A percentile compares a stretch with the other conserved stretches of the same genome.
Conservation (phyloP, 2,113 vertebrate genomes). For the Gallinago undulata region DNA sequence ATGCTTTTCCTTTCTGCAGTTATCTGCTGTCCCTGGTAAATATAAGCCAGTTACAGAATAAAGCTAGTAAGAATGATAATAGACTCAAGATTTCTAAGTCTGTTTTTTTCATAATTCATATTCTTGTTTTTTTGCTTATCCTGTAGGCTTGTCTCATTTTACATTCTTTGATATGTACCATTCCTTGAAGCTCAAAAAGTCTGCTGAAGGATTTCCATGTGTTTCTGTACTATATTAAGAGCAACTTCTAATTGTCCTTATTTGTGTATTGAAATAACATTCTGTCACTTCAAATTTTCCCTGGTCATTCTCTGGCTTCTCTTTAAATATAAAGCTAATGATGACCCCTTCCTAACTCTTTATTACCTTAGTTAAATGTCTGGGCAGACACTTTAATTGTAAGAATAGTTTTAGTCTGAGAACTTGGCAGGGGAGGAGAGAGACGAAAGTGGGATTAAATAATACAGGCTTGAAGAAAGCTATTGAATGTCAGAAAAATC, state of each 20-base stretch:
- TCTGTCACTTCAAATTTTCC: neutral
- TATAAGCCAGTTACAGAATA: neutral
- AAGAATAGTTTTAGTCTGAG: neutral
- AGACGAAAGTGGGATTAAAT: neutral
- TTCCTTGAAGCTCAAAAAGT: neutral
- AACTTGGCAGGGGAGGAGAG: neutral
- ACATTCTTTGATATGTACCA: neutral
- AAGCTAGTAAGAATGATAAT: neutral
- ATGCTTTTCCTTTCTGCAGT: neutral
- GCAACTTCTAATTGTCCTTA: neutral
- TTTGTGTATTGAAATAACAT: neutral
- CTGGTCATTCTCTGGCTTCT: neutral
- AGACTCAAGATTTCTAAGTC: neutral
- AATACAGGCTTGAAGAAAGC: neutral
- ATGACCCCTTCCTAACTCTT: neutral
- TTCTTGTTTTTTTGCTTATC: neutral
- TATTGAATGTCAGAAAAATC: neutral
- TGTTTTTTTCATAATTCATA: neutral
- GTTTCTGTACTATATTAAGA: slow-evolving; percentile 12
- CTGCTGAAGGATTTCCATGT: neutral
- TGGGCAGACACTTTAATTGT: neutral
- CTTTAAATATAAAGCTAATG: neutral
- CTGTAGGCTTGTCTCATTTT: neutral
- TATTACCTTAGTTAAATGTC: neutral
- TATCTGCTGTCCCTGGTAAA: neutral